Evolutionary conservation across 2,888 invertebrate species (phyloP).

Genomic region (Aromia moschata): DNA sequence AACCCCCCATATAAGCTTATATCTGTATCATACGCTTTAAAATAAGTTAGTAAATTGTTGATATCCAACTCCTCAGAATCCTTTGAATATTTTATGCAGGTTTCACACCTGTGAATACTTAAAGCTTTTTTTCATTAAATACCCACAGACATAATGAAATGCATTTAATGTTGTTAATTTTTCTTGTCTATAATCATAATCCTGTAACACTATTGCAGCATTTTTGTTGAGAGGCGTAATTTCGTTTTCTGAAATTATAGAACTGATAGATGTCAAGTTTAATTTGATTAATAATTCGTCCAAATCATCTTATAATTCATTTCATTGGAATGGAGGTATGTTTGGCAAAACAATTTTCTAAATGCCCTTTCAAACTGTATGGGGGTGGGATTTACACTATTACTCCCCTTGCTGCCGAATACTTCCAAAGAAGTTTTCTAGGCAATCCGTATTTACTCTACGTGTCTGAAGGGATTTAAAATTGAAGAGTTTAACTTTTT

Average conservation of each 20-base stretch:
- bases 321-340: no score
- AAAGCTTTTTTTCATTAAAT: conserved; percentile 8
- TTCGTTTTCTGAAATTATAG: not conserved
- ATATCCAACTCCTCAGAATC: conserved; percentile 6
- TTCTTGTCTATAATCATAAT: conserved; percentile 19
- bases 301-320: conserved; percentile 20
- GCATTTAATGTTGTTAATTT: conserved; percentile 19
- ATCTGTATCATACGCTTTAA: conserved; percentile 2
- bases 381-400: conserved; percentile 36
- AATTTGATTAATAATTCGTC: not conserved
- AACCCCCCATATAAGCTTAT: conserved; percentile 6
- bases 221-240: not conserved
- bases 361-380: no score
- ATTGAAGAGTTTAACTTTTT: no score
- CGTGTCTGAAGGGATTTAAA: no score
- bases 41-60: not conserved
- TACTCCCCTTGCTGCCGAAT: conserved; percentile 37
- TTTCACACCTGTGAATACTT: not conserved
- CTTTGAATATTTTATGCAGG: not conserved
- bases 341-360: no score
- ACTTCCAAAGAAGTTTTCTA: no score
- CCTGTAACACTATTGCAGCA: not conserved
- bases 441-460: no score
- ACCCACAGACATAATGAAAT: conserved; percentile 23
- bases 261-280: not conserved